A percentile compares a stretch with the other conserved stretches of the same genome.
Evolutionary conservation across 2,888 invertebrate genomes (phyloP).

Genomic region (Branchipolynoe longqiensis): DNA sequence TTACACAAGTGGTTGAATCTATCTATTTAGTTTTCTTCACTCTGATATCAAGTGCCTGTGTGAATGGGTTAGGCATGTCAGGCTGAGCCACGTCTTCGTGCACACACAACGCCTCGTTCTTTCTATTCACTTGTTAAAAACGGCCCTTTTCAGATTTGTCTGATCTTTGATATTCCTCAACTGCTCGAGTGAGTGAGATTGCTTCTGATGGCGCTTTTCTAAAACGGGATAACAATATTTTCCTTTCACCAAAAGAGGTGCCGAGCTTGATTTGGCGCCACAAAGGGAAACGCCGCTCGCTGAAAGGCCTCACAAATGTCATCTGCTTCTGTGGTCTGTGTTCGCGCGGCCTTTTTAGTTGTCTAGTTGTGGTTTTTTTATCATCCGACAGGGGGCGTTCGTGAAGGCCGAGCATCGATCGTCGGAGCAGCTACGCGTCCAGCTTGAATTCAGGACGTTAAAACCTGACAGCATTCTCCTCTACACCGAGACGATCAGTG

Average conservation of each 20-base stretch:
- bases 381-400: constrained; percentile 60
- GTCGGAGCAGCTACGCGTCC: constrained; percentile 24
- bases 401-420: constrained; percentile 56
- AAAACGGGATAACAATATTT: constrained; percentile 6
- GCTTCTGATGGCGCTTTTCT: not conserved
- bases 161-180: no score
- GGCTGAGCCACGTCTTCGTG: no score
- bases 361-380: not conserved
- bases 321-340: not conserved
- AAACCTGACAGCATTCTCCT: constrained; percentile 58
- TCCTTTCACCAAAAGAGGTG: not conserved
- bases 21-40: no score
- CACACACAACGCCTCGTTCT: no score
- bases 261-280: not conserved
- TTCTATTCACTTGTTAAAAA: no score
- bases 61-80: no score
- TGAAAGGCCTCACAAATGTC: not conserved
- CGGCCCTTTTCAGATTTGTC: no score
- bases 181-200: no score
- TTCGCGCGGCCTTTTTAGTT: not conserved
- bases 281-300: not conserved
- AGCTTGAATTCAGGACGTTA: constrained; percentile 62
- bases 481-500: constrained; percentile 58
- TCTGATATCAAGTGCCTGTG: no score
- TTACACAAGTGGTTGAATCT: no score